Base-by-base conservation (phyloP, 2,888 invertebrate genomes). In the Rhorus exstirpatorius region DNA sequence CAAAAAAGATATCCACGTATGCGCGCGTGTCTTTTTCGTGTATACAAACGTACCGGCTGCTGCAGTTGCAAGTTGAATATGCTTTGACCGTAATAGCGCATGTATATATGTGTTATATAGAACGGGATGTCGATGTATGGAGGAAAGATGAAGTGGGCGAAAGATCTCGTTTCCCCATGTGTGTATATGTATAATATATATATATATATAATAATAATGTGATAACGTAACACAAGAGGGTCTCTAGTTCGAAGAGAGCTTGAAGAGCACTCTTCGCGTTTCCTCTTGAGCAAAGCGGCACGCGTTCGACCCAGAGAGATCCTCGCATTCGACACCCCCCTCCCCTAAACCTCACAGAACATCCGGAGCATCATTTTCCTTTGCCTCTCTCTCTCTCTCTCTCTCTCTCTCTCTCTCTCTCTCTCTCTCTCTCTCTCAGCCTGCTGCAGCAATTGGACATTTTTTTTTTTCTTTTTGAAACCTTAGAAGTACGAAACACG, bases 151-250 rank as follows among this genome's bases (percentile, higher is more conserved):
- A 60, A 58, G 65, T 63, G 63, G 65, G 8, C 58, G 35, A 49
- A 74, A 71, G 75, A 76, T 80, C 70, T 70, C 65, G 80, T 80
- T 80, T 71, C 76, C 70, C 70, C n/a, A n/a, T n/a, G n/a, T n/a
- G n/a, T n/a, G n/a, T n/a, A n/a, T n/a, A n/a, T n/a, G n/a, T n/a
- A n/a, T n/a, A n/a, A n/a, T n/a, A n/a, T n/a, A 58, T 41, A 71
- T 70, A 76, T 75, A 76, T 63, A 72, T 72, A 81, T 55, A 70
- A 44, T 70, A 17, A 44, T 53, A 53, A n/a, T n/a, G n/a, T n/a
- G 41, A 65, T 49, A 51, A 68, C 68, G 51, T 19, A 31, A 7
- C 19, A 26, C 41, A 44, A n/a, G 31, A 0, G 21, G 10, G 46
- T 44, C 44, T 44, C 55, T 41, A 10, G 60, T 38, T 21, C 8